Evolutionary conservation across 2,113 vertebrate genomes (phyloP), one percentile per base, ranked within the genome.

Genomic region (Sakesphorus luctuosus): DNA sequence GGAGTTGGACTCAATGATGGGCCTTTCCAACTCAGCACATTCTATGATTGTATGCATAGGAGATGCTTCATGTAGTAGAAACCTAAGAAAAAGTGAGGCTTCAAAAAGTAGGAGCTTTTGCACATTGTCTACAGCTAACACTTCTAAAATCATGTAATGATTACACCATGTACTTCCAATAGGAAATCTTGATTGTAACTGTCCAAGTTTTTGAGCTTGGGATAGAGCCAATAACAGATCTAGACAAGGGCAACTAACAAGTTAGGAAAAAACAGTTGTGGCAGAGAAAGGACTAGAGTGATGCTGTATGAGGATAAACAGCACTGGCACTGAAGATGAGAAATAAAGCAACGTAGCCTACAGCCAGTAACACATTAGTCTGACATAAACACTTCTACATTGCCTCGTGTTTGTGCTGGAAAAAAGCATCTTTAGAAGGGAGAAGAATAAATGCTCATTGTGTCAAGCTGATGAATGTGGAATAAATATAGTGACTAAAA

Each of bases 361-460:
- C 25, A 85, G 46, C 24, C 43, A 46, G 36, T 62, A 79, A 69
- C 31, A 7, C 13, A 5, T 73, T 62, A 36, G 40, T 68, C n/a
- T 90, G 44, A n/a, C 36, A 35, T 31, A 58, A 74, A 44, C 8
- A 1, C 29, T 78, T 75, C 6, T 72, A 7, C 0, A 0, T n/a
- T 91, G 62, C 21, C 19, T 31, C 4, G 18, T 78, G 25, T 52
- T 75, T 85, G 36, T 83, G 11, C 36, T 85, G 55, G 25, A n/a
- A 59, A 69, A 69, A 74, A 78, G 8, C 6, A 33, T 63, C 29
- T 89, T 84, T 40, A 47, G 38, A 62, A 90, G 52, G 13, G 79
- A 61, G 40, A 81, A 35, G 9, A 26, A 50, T 68, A 47, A 72
- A 40, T 9, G 31, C 9, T 88, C 4, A 10, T 58, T 15, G 10